A percentile compares a stretch with the other conserved stretches of the same genome.
Conservation (phyloP, 2,797 vertebrate genomes). For the Pterois miles region DNA sequence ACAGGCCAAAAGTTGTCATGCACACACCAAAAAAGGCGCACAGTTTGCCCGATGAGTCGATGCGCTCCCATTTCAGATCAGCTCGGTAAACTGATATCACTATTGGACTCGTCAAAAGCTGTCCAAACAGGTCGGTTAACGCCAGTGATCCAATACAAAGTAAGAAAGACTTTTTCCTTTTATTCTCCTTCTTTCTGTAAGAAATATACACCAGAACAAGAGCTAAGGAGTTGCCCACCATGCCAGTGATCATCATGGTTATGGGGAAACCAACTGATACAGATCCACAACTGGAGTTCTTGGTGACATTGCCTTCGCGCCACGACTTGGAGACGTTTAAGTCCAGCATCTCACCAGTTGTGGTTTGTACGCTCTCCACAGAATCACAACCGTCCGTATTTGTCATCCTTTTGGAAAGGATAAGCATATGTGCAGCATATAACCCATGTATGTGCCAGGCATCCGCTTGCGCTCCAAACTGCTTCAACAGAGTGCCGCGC, state of each 20-base stretch:
- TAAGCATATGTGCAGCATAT: not conserved
- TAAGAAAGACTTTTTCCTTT: conserved; percentile 90
- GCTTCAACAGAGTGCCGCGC: conserved; percentile 36
- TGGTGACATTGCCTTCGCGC: conserved; percentile 57
- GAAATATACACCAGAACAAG: conserved; percentile 89
- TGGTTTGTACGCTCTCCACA: not conserved
- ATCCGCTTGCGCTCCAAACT: conserved; percentile 25
- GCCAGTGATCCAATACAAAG: conserved; percentile 95
- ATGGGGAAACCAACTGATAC: conserved; percentile 92
- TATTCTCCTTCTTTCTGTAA: conserved; percentile 90
- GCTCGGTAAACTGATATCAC: conserved; percentile 93
- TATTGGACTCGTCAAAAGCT: conserved; percentile 93
- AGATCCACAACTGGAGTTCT: conserved; percentile 76
- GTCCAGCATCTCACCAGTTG: conserved; percentile 63
- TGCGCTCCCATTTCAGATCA: conserved; percentile 80
- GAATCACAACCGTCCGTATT: conserved; percentile 35
- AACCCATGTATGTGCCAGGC: not conserved
- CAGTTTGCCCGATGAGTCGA: conserved; percentile 88
- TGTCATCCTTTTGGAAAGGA: conserved; percentile 42
- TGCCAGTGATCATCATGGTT: conserved; percentile 93
- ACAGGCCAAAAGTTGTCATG: conserved; percentile 96
- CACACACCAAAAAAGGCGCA: conserved; percentile 94
- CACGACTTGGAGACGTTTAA: conserved; percentile 72
- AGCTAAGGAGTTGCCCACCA: conserved; percentile 94
- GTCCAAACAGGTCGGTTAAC: conserved; percentile 92